Evolutionary conservation across 2,797 vertebrate genomes (phyloP).

Genomic region (Heteromormyrus szaboi): DNA sequence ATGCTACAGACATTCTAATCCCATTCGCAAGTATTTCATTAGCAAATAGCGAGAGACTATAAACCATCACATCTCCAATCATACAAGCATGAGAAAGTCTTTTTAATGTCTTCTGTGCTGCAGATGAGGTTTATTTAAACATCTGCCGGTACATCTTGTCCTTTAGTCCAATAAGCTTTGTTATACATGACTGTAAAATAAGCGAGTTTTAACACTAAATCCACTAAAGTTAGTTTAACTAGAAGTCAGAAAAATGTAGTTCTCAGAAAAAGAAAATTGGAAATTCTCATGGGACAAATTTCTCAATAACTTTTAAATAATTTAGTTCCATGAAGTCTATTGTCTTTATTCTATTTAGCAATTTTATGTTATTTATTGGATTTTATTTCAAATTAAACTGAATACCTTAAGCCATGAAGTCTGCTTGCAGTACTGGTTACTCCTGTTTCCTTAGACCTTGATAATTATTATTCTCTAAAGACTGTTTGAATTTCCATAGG

Average conservation of each 20-base stretch:
- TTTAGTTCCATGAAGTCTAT: background rate
- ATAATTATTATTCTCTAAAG: background rate
- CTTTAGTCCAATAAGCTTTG: background rate
- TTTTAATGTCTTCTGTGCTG: background rate
- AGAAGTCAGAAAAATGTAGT: background rate
- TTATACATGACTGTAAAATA: background rate
- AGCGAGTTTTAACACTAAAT: background rate
- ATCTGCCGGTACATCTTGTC: background rate
- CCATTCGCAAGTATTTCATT: background rate
- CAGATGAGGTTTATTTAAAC: background rate
- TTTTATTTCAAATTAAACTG: background rate
- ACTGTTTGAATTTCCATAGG: background rate
- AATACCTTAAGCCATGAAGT: background rate
- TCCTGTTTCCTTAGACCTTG: background rate
- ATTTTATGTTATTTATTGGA: background rate
- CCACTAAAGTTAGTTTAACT: background rate
- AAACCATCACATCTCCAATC: background rate
- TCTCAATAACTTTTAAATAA: background rate
- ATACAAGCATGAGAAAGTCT: background rate
- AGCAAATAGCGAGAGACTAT: background rate
- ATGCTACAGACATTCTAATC: background rate
- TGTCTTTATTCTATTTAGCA: background rate
- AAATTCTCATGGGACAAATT: background rate
- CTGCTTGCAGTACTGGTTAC: background rate
- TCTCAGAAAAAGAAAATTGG: background rate